A percentile compares a stretch with the other conserved stretches of the same genome.
Conservation (phyloP, 2,797 vertebrate species). For the Periparus ater region DNA sequence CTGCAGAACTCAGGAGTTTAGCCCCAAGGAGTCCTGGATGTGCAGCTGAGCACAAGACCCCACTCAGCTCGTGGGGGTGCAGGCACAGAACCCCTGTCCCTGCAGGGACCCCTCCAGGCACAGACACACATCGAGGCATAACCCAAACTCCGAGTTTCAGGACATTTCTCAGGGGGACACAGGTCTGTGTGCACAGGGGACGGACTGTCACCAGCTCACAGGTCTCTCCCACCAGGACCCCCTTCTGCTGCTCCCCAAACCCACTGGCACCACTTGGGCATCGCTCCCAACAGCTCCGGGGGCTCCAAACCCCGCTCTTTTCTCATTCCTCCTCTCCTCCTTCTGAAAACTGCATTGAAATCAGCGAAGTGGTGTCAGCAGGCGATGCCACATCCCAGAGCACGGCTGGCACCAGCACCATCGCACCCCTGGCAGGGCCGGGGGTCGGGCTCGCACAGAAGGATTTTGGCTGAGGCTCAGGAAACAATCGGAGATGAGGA, state of each 20-base stretch:
- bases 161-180: background rate
- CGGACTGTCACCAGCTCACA: background rate
- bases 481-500: background rate
- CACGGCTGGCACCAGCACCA: background rate
- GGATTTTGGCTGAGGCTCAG: background rate
- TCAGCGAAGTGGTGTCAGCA: accelerated
- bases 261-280: accelerated
- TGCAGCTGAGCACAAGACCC: accelerated
- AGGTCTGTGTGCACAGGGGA: background rate
- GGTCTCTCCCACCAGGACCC: accelerated
- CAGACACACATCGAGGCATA: background rate
- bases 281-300: accelerated
- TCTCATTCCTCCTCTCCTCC: background rate
- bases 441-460: background rate
- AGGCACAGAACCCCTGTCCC: accelerated
- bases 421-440: accelerated
- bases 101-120: background rate
- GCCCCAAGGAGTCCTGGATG: accelerated
- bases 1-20: background rate
- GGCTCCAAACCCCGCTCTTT: background rate
- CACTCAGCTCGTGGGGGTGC: accelerated
- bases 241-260: background rate
- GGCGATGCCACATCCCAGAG: background rate
- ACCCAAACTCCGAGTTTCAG: background rate
- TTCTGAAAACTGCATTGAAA: background rate